Conservation (phyloP, 2,888 invertebrate genomes). For the Apodemia mormo region DNA sequence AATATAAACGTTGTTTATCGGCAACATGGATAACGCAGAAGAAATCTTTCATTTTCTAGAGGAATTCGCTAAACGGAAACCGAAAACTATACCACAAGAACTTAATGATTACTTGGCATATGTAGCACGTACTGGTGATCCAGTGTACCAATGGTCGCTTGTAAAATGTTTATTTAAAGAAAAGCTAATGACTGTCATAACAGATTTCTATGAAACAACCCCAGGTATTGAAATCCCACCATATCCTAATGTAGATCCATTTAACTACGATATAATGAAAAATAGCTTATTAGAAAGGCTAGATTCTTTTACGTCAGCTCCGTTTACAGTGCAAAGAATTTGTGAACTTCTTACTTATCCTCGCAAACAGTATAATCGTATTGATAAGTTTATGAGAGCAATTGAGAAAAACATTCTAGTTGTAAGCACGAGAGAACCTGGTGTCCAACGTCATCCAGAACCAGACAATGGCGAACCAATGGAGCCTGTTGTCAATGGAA, state of each 20-base stretch:
- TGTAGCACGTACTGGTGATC: constrained; percentile 97
- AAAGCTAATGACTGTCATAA: constrained; percentile 92
- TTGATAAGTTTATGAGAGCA: constrained; percentile 98
- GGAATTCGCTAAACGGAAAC: constrained; percentile 89
- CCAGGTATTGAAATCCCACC: constrained; percentile 90
- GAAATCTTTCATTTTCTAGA: constrained; percentile 91
- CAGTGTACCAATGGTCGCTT: constrained; percentile 94
- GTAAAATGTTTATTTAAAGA: constrained; percentile 94
- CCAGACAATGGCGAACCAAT: constrained; percentile 85
- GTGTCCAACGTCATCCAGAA: constrained; percentile 81
- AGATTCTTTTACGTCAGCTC: constrained; percentile 93
- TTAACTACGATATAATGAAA: constrained; percentile 94
- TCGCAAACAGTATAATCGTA: constrained; percentile 95
- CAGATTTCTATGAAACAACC: constrained; percentile 92
- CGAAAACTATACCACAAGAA: constrained; percentile 91
- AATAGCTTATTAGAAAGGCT: constrained; percentile 90
- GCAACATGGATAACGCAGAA: constrained; percentile 90
- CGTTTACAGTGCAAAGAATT: constrained; percentile 97
- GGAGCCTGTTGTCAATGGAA: constrained; percentile 82
- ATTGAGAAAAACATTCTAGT: constrained; percentile 97
- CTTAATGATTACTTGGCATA: constrained; percentile 94
- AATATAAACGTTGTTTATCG: constrained; percentile 3
- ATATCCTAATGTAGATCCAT: constrained; percentile 94
- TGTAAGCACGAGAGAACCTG: constrained; percentile 88
- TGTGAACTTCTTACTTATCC: constrained; percentile 96